Percentiles rank a stretch among this genome's conserved stretches.
These are phyloP conservation scores for Lamellibrachia satsuma DNA, from an alignment of 2,888 invertebrate species.

Conservation along the genomic window DNA sequence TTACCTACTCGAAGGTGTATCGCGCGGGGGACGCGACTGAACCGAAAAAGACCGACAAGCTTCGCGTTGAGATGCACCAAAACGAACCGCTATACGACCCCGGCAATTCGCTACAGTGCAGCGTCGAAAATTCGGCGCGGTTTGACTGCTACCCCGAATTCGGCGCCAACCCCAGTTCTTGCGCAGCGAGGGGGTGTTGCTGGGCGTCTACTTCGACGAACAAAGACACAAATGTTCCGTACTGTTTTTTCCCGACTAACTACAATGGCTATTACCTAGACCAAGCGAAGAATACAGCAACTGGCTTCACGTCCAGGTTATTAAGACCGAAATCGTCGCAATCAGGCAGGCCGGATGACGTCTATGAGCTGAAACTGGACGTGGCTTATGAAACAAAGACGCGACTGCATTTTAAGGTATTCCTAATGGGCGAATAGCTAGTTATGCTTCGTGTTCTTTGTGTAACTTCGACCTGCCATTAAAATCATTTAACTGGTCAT, in stretches of 20 bases:
- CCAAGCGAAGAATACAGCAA: conserved; percentile 32
- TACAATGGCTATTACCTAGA: conserved; percentile 36
- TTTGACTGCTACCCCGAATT: conserved; percentile 44
- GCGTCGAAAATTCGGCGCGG: not conserved
- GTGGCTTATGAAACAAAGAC: conserved; percentile 40
- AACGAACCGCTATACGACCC: not conserved
- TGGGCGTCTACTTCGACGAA: conserved; percentile 31
- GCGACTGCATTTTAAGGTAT: conserved; percentile 44
- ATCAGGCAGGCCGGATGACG: conserved; percentile 43
- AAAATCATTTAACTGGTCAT: too few species aligned
- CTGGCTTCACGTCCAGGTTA: conserved; percentile 36
- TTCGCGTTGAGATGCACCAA: not conserved
- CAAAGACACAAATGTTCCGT: conserved; percentile 33
- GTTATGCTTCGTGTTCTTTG: too few species aligned
- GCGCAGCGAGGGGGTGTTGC: conserved; percentile 41
- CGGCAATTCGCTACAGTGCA: not conserved
- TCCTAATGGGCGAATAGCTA: too few species aligned
- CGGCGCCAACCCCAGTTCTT: conserved; percentile 25
- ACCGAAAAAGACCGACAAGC: not conserved
- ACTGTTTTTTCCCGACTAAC: conserved; percentile 43
- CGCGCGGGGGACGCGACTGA: not conserved
- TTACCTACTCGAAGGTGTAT: not conserved
- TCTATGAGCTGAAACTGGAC: conserved; percentile 38
- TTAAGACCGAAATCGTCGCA: not conserved
- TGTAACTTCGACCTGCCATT: too few species aligned